These are phyloP conservation scores for Monarcha castaneiventris DNA, from an alignment of 2,113 vertebrate genomes.

Conservation along the genomic window DNA sequence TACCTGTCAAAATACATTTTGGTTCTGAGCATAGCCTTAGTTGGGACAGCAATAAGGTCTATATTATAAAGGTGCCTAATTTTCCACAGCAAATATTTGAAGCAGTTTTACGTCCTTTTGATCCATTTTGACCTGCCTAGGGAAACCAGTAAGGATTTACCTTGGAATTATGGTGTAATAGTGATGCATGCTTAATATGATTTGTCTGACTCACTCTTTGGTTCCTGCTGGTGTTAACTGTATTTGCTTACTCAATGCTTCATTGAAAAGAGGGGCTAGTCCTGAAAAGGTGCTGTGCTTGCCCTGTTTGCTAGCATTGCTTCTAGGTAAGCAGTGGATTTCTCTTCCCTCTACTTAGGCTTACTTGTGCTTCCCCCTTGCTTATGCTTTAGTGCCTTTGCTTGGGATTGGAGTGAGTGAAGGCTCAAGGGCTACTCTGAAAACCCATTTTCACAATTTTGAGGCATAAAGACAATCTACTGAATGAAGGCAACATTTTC, in stretches of 20 bases:
- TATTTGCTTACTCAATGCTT: neutral
- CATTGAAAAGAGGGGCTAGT: neutral
- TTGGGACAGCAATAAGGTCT: neutral
- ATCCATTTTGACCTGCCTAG: neutral
- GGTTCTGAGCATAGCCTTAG: neutral
- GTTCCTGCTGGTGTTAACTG: neutral
- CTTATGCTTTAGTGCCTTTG: neutral
- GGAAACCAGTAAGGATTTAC: neutral
- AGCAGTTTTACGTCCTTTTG: neutral
- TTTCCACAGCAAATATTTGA: neutral
- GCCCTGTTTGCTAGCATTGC: neutral
- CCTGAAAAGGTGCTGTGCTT: neutral
- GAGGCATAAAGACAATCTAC: neutral
- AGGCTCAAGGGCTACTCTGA: neutral
- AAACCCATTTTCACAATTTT: neutral
- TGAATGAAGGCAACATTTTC: neutral
- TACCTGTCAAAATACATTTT: neutral
- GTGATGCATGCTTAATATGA: neutral
- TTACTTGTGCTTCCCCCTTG: neutral
- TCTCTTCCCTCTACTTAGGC: neutral
- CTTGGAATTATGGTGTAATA: neutral
- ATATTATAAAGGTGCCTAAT: neutral
- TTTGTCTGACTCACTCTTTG: neutral
- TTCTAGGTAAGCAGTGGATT: neutral
- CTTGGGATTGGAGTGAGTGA: neutral